These are phyloP conservation scores for Tenualosa ilisha DNA, from an alignment of 2,797 vertebrate species.

Conservation along the genomic window DNA sequence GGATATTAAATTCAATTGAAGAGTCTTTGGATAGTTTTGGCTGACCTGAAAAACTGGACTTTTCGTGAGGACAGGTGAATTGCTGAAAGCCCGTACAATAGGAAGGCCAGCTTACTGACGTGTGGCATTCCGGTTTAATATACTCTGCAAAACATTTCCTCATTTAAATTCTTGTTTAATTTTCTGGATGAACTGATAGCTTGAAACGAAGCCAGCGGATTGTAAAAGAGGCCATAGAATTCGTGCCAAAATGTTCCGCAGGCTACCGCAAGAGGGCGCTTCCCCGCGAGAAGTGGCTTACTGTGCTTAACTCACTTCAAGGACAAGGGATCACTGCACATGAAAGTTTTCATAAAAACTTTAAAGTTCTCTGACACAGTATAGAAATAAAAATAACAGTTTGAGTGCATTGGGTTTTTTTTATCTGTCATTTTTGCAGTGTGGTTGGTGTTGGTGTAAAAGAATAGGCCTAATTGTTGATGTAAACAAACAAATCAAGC, in stretches of 20 bases:
- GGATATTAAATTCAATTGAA: not conserved
- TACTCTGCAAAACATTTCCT: slow-evolving; percentile 21
- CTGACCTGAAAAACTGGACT: not conserved
- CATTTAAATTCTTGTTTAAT: slow-evolving; percentile 24
- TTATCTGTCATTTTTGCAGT: not conserved
- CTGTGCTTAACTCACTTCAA: not conserved
- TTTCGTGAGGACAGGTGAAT: slow-evolving; percentile 14
- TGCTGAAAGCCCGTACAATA: not conserved
- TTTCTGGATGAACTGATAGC: slow-evolving; percentile 22
- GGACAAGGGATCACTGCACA: not conserved
- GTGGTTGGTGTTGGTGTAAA: not conserved
- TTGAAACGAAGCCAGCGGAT: not conserved
- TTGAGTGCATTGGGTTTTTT: not conserved
- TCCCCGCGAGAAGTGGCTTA: not conserved
- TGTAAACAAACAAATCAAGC: slow-evolving; percentile 15
- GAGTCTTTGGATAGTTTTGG: not conserved
- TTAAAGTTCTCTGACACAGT: not conserved
- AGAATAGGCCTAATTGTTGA: not conserved
- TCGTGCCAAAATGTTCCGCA: slow-evolving; percentile 44
- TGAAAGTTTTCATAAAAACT: not conserved
- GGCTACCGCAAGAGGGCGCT: slow-evolving; percentile 63
- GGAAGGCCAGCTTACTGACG: not conserved
- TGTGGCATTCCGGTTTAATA: slow-evolving; percentile 1
- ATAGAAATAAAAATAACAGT: not conserved
- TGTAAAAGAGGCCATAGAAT: slow-evolving; percentile 15